Conservation (phyloP, 92 coral and sea anemone species). For the Zoanthus gigantus region DNA sequence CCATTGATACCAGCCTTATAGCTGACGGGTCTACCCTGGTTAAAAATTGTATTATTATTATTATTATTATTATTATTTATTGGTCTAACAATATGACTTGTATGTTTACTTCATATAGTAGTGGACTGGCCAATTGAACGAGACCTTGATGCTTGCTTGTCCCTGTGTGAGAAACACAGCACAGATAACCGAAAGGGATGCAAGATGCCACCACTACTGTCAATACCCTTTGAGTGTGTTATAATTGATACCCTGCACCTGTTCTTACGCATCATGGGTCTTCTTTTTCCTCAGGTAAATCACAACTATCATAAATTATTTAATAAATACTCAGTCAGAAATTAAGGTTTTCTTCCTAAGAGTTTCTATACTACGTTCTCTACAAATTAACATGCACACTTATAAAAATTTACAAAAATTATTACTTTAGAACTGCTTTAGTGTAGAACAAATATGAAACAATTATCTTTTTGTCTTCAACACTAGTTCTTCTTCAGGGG, state of each 20-base stretch:
- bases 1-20: too few species aligned
- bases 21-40: too few species aligned
- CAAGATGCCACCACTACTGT: slow-evolving; percentile 40
- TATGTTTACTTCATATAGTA: slow-evolving; percentile 39
- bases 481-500: too few species aligned
- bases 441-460: too few species aligned
- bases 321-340: background rate
- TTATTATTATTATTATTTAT: background rate
- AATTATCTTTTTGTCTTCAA: too few species aligned
- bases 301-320: background rate
- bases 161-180: slow-evolving; percentile 19
- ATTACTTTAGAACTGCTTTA: too few species aligned
- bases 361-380: too few species aligned
- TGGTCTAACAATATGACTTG: slow-evolving; percentile 3
- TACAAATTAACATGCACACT: too few species aligned
- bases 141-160: slow-evolving; percentile 19
- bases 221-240: slow-evolving; percentile 53
- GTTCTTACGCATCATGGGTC: slow-evolving; percentile 60
- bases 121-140: slow-evolving; percentile 64
- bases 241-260: slow-evolving; percentile 48
- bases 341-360: too few species aligned
- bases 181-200: slow-evolving; percentile 57
- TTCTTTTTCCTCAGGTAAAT: slow-evolving; percentile 60
- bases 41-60: too few species aligned
- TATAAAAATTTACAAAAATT: too few species aligned